phyloP scores from a whole-genome alignment of 2,113 vertebrate genomes.

The Nothocercus julius region DNA sequence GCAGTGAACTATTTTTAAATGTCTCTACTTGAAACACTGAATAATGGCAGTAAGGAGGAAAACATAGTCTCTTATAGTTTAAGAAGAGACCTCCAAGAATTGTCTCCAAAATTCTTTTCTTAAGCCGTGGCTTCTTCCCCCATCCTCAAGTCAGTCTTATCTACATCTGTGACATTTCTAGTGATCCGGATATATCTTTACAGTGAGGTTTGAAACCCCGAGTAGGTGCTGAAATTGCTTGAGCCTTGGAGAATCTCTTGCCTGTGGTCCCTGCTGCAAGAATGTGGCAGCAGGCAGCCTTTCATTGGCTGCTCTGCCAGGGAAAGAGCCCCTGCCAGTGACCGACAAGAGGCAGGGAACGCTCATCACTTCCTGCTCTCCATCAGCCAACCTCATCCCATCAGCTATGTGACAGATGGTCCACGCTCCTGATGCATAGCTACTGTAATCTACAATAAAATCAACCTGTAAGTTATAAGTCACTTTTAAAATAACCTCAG shows the following conservation, averaged over 20 bases:
- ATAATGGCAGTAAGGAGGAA: background rate
- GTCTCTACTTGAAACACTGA: background rate
- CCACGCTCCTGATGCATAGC: background rate
- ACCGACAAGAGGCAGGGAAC: conserved; percentile 15
- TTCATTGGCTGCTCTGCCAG: background rate
- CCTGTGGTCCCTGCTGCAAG: background rate
- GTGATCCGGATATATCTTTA: background rate
- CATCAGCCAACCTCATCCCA: conserved; percentile 1
- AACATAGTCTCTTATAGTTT: background rate
- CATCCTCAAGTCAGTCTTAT: background rate
- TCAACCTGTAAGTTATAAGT: conserved; percentile 23
- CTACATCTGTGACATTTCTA: background rate
- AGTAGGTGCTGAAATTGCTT: background rate
- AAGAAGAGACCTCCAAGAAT: background rate
- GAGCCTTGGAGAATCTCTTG: conserved; percentile 19
- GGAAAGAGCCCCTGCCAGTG: conserved; percentile 1
- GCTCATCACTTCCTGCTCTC: background rate
- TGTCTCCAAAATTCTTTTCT: background rate
- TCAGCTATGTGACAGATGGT: conserved; percentile 34
- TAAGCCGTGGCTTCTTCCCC: background rate
- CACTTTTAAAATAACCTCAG: conserved; percentile 49
- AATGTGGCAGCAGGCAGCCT: background rate
- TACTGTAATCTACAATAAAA: conserved; percentile 18
- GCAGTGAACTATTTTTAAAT: conserved; percentile 24
- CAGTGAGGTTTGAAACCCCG: background rate